A percentile compares a stretch with the other conserved stretches of the same genome.
These are phyloP conservation scores for Schlechtendalia chinensis DNA, from an alignment of 1,140 invertebrate species.

Conservation along the genomic window DNA sequence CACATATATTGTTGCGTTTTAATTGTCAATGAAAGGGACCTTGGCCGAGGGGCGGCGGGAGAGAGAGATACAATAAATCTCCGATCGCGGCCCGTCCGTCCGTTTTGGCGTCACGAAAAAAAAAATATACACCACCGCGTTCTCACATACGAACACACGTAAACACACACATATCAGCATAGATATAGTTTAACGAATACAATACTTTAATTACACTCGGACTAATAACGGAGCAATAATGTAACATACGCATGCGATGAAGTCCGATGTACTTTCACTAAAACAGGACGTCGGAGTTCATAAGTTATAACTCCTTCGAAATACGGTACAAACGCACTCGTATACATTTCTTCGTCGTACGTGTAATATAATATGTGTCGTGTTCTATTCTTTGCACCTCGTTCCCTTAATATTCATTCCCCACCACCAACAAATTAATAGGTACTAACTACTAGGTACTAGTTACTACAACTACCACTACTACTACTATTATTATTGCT, in stretches of 20 bases:
- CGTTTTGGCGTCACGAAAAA: background rate
- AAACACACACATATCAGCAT: background rate
- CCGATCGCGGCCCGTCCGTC: background rate
- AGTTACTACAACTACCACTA: background rate
- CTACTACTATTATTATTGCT: background rate
- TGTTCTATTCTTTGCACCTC: background rate
- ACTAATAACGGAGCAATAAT: background rate
- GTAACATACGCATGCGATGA: background rate
- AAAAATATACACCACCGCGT: too few relatives aligned
- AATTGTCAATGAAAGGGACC: background rate
- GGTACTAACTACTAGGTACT: too few relatives aligned
- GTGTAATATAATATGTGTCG: background rate
- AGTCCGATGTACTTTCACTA: conserved; percentile 1
- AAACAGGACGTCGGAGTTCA: background rate
- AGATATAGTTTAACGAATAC: background rate
- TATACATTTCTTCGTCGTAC: background rate
- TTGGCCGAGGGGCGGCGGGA: too few relatives aligned
- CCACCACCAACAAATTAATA: background rate
- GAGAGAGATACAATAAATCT: background rate
- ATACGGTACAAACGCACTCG: background rate
- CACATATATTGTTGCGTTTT: background rate
- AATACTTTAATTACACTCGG: background rate
- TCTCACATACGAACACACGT: background rate
- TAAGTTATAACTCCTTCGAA: background rate
- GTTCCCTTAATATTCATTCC: background rate